phyloP scores from a whole-genome alignment of 2,888 invertebrate genomes.

The Dryocosmus kuriphilus region DNA sequence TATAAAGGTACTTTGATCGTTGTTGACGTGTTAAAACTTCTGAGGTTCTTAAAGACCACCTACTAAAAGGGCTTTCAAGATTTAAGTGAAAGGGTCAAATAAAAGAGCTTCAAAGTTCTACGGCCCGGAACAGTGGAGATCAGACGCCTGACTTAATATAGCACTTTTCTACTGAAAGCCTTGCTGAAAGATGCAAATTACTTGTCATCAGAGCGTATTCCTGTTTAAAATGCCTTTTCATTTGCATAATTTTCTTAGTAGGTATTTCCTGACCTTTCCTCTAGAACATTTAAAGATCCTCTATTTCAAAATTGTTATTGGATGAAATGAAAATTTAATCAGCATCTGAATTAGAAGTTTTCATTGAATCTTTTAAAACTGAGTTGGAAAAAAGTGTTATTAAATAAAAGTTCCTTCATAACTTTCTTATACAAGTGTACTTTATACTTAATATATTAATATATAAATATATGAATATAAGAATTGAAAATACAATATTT shows the following conservation, averaged over 20 bases:
- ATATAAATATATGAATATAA: no score
- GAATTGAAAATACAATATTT: no score
- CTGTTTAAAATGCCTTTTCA: slow-evolving; percentile 7
- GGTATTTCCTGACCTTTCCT: background rate
- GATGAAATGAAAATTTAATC: background rate
- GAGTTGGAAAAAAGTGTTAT: background rate
- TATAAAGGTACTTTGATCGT: background rate
- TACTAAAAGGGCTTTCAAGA: background rate
- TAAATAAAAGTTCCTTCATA: background rate
- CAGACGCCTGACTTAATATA: background rate
- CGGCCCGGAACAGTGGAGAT: background rate
- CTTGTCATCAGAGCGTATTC: slow-evolving; percentile 19
- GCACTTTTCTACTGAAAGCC: background rate
- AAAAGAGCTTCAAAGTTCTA: background rate
- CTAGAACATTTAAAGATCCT: background rate
- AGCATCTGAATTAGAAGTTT: background rate
- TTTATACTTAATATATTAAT: no score
- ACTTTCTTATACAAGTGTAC: no score
- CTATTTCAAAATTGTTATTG: background rate
- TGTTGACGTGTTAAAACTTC: background rate
- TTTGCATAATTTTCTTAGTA: slow-evolving; percentile 21
- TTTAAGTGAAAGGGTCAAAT: background rate
- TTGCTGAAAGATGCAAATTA: slow-evolving; percentile 3
- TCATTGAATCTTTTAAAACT: background rate
- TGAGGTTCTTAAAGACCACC: background rate